Percentiles rank a stretch among this genome's conserved stretches.
Conservation (phyloP, 1,140 invertebrate genomes). For the Oryzaephilus surinamensis region DNA sequence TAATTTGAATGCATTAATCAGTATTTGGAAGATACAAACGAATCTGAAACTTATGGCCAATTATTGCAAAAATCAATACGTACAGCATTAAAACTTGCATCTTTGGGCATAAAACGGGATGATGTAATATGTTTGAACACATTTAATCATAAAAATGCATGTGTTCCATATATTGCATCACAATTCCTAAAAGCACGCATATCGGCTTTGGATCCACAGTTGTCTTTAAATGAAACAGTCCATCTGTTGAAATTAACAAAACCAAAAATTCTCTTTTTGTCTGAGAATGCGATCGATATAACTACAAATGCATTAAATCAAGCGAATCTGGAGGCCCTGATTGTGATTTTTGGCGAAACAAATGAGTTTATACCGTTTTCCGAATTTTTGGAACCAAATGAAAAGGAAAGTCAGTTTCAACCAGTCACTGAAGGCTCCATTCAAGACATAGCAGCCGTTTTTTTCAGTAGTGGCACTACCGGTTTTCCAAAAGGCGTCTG, state of each 20-base stretch:
- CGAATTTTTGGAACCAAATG: constrained; percentile 12
- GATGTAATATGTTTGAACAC: constrained; percentile 19
- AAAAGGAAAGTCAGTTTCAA: constrained; percentile 21
- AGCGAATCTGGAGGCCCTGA: constrained; percentile 12
- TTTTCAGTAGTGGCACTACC: constrained; percentile 59
- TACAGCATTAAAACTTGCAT: constrained; percentile 18
- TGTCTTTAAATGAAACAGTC: constrained; percentile 13
- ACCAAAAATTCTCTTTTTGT: constrained; percentile 25
- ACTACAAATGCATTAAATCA: constrained; percentile 14
- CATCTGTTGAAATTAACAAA: constrained; percentile 16
- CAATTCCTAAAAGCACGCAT: constrained; percentile 17
- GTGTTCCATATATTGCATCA: constrained; percentile 1
- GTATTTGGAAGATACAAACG: constrained; percentile 15
- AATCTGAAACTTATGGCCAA: constrained; percentile 16
- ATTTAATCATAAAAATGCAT: constrained; percentile 17
- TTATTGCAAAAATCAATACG: constrained; percentile 14
- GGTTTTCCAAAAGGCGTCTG: constrained; percentile 64
- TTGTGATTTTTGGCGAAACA: constrained; percentile 15
- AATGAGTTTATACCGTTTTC: constrained; percentile 10
- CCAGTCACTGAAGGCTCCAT: constrained; percentile 17
- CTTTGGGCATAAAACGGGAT: constrained; percentile 9
- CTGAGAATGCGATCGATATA: constrained; percentile 11
- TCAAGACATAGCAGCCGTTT: constrained; percentile 30
- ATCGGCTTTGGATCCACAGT: constrained; percentile 18
- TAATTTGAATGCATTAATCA: constrained; percentile 5